phyloP scores from a whole-genome alignment of 1,140 invertebrate genomes.

The silkworm (Bombyx mori) region ASM3026992v2 NC_085115.1:8165001-8165500 shows the following conservation, averaged over 20 bases:
- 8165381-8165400: too few relatives aligned
- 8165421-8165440: too few relatives aligned
- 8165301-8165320: too few relatives aligned
- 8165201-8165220: not conserved
- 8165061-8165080: slow-evolving; percentile 50
- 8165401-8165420: too few relatives aligned
- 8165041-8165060: slow-evolving; percentile 47
- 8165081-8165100: slow-evolving; percentile 64
- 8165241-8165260: not conserved
- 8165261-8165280: not conserved
- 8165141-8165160: not conserved
- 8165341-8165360: too few relatives aligned
- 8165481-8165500: too few relatives aligned
- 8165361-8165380: too few relatives aligned
- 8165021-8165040: slow-evolving; percentile 27
- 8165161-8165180: slow-evolving; percentile 1
- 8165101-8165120: slow-evolving; percentile 57
- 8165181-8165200: not conserved
- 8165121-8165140: slow-evolving; percentile 17
- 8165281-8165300: too few relatives aligned
- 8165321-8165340: too few relatives aligned
- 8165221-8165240: not conserved
- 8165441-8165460: too few relatives aligned
- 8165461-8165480: too few relatives aligned
- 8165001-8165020: not conserved